Evolutionary conservation across 2,113 vertebrate genomes (phyloP).

Genomic region (Pelvicachromis taeniatus): DNA sequence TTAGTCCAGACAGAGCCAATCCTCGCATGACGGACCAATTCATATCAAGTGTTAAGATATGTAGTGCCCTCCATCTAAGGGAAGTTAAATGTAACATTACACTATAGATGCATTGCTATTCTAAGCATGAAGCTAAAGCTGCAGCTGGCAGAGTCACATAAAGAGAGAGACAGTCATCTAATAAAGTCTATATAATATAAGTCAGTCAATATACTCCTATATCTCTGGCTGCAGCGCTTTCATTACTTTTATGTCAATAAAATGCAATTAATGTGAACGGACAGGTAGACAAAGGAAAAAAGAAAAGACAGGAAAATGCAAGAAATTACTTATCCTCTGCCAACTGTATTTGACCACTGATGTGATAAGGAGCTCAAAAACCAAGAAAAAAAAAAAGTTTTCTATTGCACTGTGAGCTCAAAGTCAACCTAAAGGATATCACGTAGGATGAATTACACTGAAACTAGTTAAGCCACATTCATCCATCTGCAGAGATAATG

Average conservation of each 20-base stretch:
- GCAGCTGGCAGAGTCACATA: conserved; percentile 40
- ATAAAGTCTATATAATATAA: conserved; percentile 15
- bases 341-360: neutral
- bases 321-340: neutral
- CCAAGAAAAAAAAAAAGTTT: neutral
- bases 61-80: conserved; percentile 38
- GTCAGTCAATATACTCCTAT: neutral
- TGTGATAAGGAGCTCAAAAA: neutral
- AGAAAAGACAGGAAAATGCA: neutral
- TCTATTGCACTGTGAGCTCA: neutral
- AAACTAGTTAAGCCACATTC: neutral
- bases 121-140: conserved; percentile 42
- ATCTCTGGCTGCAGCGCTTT: neutral
- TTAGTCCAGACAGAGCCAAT: conserved; percentile 62
- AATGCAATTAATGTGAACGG: conserved; percentile 25
- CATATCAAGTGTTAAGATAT: conserved; percentile 65
- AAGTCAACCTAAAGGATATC: neutral
- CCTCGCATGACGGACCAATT: conserved; percentile 54
- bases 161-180: neutral
- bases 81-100: conserved; percentile 58
- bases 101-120: conserved; percentile 56
- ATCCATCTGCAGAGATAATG: neutral
- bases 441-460: neutral
- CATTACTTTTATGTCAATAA: conserved; percentile 27
- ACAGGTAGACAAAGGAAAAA: neutral